Evolutionary conservation across 2,113 vertebrate species (phyloP).

Genomic region (Nematolebias whitei): DNA sequence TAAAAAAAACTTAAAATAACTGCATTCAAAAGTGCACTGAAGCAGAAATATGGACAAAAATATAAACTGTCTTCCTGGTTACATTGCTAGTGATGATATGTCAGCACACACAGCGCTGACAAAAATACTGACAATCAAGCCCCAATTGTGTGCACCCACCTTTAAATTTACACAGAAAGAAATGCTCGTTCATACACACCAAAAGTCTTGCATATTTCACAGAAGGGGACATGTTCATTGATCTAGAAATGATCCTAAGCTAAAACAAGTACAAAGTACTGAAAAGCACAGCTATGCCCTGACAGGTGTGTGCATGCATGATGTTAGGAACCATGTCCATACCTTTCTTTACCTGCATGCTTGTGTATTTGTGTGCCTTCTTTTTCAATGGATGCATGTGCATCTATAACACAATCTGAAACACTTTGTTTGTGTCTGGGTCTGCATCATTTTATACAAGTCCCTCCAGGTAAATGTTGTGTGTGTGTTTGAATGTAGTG

Average conservation of each 20-base stretch:
- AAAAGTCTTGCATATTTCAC: conserved; percentile 39
- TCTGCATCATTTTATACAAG: conserved; percentile 23
- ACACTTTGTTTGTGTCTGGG: conserved; percentile 5
- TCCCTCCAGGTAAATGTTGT: conserved; percentile 32
- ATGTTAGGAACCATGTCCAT: conserved; percentile 38
- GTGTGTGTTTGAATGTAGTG: conserved; percentile 16
- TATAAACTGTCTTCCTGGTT: conserved; percentile 19
- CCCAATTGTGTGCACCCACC: conserved; percentile 37
- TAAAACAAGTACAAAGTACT: conserved; percentile 67
- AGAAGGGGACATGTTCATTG: conserved; percentile 67
- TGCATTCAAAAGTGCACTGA: conserved; percentile 8
- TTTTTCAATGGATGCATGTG: conserved; percentile 8
- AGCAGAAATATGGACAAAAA: conserved; percentile 4
- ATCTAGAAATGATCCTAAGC: conserved; percentile 72
- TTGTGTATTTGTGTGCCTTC: conserved; percentile 1
- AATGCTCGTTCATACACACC: conserved; percentile 8
- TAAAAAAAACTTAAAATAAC: not conserved
- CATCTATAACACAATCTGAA: conserved; percentile 11
- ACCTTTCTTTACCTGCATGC: conserved; percentile 28
- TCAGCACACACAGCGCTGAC: conserved; percentile 5
- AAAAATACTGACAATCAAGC: conserved; percentile 18
- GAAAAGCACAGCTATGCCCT: conserved; percentile 60
- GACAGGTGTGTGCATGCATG: conserved; percentile 62
- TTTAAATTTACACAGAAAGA: conserved; percentile 1
- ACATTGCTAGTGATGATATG: conserved; percentile 16